phyloP scores from a whole-genome alignment of 2,113 vertebrate species.

The Oophaga pumilio region DNA sequence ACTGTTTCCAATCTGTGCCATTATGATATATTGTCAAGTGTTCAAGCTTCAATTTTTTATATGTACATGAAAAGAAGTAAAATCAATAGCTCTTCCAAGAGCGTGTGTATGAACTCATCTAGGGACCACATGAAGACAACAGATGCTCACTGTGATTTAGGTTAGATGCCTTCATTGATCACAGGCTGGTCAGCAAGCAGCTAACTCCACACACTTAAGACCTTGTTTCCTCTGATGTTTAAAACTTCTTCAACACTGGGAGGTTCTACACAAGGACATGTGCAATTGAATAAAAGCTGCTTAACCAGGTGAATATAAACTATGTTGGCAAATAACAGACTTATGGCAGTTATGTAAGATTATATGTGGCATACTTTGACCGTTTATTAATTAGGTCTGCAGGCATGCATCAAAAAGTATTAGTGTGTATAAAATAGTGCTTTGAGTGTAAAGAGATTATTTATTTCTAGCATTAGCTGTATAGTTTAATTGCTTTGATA shows the following conservation, averaged over 20 bases:
- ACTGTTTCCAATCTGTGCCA: neutral
- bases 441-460: neutral
- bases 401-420: neutral
- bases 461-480: neutral
- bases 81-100: slow-evolving; percentile 46
- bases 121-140: slow-evolving; percentile 23
- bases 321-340: neutral
- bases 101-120: slow-evolving; percentile 21
- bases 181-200: slow-evolving; percentile 47
- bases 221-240: slow-evolving; percentile 46
- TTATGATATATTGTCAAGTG: slow-evolving; percentile 1
- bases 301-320: slow-evolving; percentile 28
- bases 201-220: slow-evolving; percentile 30
- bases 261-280: slow-evolving; percentile 43
- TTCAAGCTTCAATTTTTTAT: slow-evolving; percentile 8
- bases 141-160: slow-evolving; percentile 43
- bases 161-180: slow-evolving; percentile 53
- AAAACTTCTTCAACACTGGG: slow-evolving; percentile 35
- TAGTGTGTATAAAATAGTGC: neutral
- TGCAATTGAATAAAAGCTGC: slow-evolving; percentile 45
- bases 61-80: slow-evolving; percentile 32
- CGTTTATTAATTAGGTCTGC: neutral
- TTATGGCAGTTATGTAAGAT: neutral
- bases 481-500: neutral
- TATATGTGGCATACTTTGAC: neutral